Evolutionary conservation across 2,797 vertebrate species (phyloP).

Genomic region (Lepilemur ruficaudatus): DNA sequence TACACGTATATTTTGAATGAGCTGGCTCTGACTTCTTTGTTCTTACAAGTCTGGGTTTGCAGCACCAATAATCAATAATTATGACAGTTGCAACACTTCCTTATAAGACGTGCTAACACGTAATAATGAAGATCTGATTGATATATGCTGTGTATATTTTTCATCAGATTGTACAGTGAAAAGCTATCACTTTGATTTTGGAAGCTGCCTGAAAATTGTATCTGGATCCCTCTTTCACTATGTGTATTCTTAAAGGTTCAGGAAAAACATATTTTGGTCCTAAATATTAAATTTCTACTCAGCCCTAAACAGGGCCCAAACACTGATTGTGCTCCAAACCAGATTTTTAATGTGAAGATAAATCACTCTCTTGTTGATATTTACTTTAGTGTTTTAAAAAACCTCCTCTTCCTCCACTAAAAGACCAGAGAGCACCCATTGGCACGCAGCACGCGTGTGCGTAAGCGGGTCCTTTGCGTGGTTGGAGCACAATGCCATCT

Average conservation of each 20-base stretch:
- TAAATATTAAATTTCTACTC: background rate
- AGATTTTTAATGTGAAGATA: background rate
- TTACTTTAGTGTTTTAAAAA: background rate
- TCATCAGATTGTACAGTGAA: background rate
- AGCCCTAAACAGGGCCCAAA: background rate
- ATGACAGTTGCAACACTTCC: background rate
- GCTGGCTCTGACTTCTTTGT: background rate
- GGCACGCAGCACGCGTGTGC: fast-evolving
- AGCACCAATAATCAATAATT: background rate
- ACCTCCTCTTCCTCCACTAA: background rate
- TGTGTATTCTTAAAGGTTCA: background rate
- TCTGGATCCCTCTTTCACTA: background rate
- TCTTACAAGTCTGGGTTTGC: background rate
- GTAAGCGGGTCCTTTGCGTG: fast-evolving
- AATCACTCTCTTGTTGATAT: background rate
- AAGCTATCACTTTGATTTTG: background rate
- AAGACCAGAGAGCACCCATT: fast-evolving
- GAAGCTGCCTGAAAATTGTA: background rate
- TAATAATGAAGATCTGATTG: background rate
- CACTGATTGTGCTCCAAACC: background rate
- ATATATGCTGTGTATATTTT: fast-evolving
- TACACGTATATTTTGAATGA: background rate
- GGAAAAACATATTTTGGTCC: background rate
- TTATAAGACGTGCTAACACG: background rate
- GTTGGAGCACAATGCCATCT: fast-evolving